phyloP scores from a whole-genome alignment of 2,113 vertebrate species.

The Crotalus viridis region DNA sequence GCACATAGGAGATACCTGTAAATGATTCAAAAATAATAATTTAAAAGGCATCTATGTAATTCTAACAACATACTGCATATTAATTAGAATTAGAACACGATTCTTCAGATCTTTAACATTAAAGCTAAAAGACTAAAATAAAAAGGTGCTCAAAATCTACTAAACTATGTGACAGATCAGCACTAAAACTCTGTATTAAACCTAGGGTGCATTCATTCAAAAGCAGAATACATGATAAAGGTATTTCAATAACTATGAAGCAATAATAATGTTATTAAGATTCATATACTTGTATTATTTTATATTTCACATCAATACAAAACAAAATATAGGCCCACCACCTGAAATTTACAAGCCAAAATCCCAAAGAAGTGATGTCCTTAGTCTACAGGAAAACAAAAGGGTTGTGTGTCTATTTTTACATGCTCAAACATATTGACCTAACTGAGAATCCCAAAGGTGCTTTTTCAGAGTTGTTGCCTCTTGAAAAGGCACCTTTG shows the following conservation, averaged over 20 bases:
- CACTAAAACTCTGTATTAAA: not conserved
- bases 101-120: not conserved
- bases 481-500: no score
- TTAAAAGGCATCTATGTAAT: not conserved
- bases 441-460: not conserved
- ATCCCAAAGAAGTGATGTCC: not conserved
- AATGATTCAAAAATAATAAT: not conserved
- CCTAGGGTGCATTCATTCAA: not conserved
- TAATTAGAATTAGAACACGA: not conserved
- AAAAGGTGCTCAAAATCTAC: not conserved
- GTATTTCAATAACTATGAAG: not conserved
- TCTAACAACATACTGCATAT: not conserved
- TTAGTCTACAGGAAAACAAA: not conserved
- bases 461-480: no score
- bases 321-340: not conserved
- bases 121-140: not conserved
- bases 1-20: constrained; percentile 84
- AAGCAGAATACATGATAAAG: not conserved
- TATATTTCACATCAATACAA: not conserved
- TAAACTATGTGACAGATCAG: not conserved
- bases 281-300: not conserved
- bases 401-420: not conserved
- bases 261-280: not conserved
- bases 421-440: not conserved
- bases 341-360: not conserved